Conservation (phyloP, 2,113 vertebrate species). For the Caloenas nicobarica region DNA sequence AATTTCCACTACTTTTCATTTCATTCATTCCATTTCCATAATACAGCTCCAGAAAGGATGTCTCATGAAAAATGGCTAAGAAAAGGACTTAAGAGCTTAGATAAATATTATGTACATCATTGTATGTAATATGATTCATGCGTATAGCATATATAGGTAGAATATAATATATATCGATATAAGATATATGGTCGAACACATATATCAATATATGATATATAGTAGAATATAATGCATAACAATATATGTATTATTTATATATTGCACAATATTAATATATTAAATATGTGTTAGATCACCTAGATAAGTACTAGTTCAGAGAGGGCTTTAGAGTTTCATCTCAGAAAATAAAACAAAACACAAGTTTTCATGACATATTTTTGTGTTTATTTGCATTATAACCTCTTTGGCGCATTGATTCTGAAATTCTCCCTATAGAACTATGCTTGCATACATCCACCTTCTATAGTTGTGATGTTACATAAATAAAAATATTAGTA, state of each 20-base stretch:
- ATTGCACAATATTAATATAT: neutral
- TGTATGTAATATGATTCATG: neutral
- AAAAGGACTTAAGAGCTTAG: neutral
- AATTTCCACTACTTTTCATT: neutral
- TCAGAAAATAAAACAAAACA: neutral
- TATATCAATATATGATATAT: no score
- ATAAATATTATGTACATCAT: neutral
- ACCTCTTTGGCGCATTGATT: neutral
- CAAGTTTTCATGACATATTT: neutral
- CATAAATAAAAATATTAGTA: neutral
- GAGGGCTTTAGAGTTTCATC: neutral
- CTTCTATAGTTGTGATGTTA: neutral
- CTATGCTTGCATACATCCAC: neutral
- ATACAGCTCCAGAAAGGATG: neutral
- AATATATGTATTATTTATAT: neutral
- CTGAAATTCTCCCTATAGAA: neutral
- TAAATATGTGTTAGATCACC: neutral
- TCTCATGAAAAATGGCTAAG: neutral
- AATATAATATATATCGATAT: neutral
- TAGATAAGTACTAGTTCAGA: neutral
- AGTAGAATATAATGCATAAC: neutral
- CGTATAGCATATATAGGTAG: neutral
- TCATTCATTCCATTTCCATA: neutral
- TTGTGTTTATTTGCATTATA: neutral
- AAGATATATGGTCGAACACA: no score